Conservation (phyloP, 2,797 vertebrate genomes). For the Propithecus perrieri region DNA sequence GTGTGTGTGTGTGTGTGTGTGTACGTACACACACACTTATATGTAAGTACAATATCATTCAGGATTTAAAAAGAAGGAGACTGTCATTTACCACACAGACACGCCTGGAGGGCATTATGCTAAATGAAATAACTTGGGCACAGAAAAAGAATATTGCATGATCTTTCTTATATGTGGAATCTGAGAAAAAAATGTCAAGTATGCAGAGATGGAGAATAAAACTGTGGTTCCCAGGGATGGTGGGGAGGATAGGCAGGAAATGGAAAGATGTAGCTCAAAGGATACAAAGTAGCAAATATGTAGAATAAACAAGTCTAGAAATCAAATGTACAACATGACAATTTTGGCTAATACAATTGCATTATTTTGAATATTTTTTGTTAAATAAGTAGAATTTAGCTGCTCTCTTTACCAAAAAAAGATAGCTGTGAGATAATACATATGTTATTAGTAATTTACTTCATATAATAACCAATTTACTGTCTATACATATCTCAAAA, state of each 20-base stretch:
- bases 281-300: background rate
- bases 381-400: background rate
- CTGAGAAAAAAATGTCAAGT: background rate
- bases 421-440: background rate
- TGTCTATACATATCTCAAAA: background rate
- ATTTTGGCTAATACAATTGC: background rate
- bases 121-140: background rate
- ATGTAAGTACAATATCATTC: background rate
- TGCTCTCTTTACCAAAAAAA: background rate
- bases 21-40: background rate
- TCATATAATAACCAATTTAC: background rate
- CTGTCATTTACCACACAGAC: background rate
- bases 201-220: background rate
- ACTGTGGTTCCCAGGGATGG: background rate
- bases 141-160: background rate
- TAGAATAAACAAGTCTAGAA: background rate
- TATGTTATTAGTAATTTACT: background rate
- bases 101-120: background rate
- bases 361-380: background rate
- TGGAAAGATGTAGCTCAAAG: background rate
- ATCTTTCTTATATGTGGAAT: background rate
- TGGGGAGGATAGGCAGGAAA: background rate
- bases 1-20: too few species aligned
- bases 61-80: background rate
- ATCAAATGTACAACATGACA: background rate